A percentile compares a stretch with the other conserved stretches of the same genome.
Conservation (phyloP, 2,888 invertebrate species). For the Orthosia cruda region DNA sequence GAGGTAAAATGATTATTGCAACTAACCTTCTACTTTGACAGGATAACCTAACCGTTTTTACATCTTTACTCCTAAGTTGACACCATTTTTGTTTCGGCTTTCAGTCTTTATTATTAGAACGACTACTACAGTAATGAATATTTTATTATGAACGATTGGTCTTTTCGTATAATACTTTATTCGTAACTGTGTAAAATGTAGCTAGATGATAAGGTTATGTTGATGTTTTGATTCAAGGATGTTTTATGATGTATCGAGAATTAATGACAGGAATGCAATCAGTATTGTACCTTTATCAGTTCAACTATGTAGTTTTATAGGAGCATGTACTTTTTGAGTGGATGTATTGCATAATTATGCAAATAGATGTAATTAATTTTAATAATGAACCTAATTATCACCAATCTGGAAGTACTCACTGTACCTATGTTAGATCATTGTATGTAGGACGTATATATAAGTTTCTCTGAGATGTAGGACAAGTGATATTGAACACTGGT, state of each 20-base stretch:
- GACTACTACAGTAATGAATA: conserved; percentile 43
- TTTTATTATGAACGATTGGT: conserved; percentile 27
- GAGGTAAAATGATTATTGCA: conserved; percentile 62
- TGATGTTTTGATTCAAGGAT: conserved; percentile 89
- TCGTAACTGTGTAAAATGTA: conserved; percentile 40
- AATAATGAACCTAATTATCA: not conserved
- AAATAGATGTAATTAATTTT: not conserved
- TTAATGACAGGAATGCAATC: conserved; percentile 48
- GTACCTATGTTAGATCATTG: not conserved
- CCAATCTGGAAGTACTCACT: conserved; percentile 16
- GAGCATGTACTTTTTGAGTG: not conserved
- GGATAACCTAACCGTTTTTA: conserved; percentile 87
- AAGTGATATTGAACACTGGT: not conserved
- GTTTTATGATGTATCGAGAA: conserved; percentile 60
- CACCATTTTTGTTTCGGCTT: conserved; percentile 89
- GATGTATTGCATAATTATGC: conserved; percentile 2
- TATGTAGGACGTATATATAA: too few species aligned
- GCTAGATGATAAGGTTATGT: conserved; percentile 87
- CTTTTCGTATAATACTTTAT: conserved; percentile 27
- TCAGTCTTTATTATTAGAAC: conserved; percentile 77
- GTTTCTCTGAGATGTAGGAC: too few species aligned
- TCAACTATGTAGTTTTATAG: not conserved
- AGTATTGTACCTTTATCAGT: conserved; percentile 7
- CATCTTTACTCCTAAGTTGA: conserved; percentile 74
- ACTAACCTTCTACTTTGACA: conserved; percentile 88